Base-by-base conservation (phyloP, 2,888 invertebrate genomes). In the Drosophila monieri region DNA sequence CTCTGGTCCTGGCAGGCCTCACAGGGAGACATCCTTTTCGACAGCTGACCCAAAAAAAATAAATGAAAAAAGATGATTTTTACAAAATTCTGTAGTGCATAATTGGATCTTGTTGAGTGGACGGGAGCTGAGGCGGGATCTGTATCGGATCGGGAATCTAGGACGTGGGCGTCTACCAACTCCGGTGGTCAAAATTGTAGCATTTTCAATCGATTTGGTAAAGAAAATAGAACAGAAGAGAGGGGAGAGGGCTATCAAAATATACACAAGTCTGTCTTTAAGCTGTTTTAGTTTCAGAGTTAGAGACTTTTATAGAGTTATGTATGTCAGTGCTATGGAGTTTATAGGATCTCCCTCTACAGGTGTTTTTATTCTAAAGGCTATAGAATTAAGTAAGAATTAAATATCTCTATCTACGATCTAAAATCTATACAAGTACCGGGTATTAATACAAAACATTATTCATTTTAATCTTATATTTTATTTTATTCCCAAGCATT, bases 31-130 rank as follows among this genome's bases (percentile, higher is more conserved):
- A 35, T 35, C 35, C 35, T 35, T 35, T 6, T 14, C 6, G 35
- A 35, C 57, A 62, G 47, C 37, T 41, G 47, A 35, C n/a, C 35
- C 35, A 35, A 51, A 49, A 23, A 18, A 18, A 18, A 18, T 18
- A 18, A 18, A 18, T 18, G 2, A 18, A 52, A 25, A 27, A 37
- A 51, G 4, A 83, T 74, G 77, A 80, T 79, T 83, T 70, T 67
- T 74, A 73, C 56, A 72, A 67, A 72, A 79, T 59, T 70, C 6
- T 66, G 56, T 71, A 70, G 78, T 74, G 62, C 74, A 72, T 83
- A 85, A 85, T 83, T 83, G 83, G 14, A 69, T 74, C 72, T 71
- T 56, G 78, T 67, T 61, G 61, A 70, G 59, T 68, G 73, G 27
- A 58, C 46, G 41, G 60, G 67, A 65, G 71, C n/a, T n/a, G n/a